phyloP scores from a whole-genome alignment of 2,113 vertebrate species.

The Myrmophylax atrothorax region DNA sequence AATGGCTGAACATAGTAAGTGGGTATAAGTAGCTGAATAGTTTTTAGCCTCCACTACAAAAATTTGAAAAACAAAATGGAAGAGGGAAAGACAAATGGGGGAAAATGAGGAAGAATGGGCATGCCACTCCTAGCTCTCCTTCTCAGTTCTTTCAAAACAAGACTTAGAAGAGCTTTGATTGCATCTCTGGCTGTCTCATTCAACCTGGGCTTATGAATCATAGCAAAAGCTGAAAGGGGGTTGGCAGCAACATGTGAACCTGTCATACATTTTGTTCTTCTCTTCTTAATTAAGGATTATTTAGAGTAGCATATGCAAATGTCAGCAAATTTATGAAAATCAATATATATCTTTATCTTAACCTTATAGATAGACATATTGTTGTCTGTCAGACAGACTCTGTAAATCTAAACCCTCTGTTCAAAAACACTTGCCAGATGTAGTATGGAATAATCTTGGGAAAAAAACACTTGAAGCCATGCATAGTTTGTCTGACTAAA shows the following conservation, averaged over 20 bases:
- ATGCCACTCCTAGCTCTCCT: neutral
- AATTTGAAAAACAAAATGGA: neutral
- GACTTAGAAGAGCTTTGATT: slow-evolving; percentile 21
- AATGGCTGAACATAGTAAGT: neutral
- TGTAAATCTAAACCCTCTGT: neutral
- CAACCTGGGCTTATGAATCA: slow-evolving; percentile 27
- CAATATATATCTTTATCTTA: slow-evolving; percentile 7
- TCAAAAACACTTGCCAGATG: neutral
- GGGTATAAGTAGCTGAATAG: neutral
- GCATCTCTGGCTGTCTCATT: slow-evolving; percentile 34
- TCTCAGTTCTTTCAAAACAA: slow-evolving; percentile 43
- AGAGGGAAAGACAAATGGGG: neutral
- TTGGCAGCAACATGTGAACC: slow-evolving; percentile 14
- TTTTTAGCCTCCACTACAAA: neutral
- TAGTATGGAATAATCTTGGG: neutral
- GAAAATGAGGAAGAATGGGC: neutral
- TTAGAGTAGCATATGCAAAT: slow-evolving; percentile 23
- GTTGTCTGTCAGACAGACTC: neutral
- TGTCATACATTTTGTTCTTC: slow-evolving; percentile 38
- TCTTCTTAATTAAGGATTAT: slow-evolving; percentile 44
- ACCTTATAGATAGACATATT: neutral
- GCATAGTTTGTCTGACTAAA: neutral
- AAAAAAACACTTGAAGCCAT: slow-evolving; percentile 9
- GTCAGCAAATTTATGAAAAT: neutral
- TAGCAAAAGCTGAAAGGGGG: slow-evolving; percentile 1